Evolutionary conservation across 2,113 vertebrate species (phyloP).

Genomic region (Ptychochromis oligacanthus): DNA sequence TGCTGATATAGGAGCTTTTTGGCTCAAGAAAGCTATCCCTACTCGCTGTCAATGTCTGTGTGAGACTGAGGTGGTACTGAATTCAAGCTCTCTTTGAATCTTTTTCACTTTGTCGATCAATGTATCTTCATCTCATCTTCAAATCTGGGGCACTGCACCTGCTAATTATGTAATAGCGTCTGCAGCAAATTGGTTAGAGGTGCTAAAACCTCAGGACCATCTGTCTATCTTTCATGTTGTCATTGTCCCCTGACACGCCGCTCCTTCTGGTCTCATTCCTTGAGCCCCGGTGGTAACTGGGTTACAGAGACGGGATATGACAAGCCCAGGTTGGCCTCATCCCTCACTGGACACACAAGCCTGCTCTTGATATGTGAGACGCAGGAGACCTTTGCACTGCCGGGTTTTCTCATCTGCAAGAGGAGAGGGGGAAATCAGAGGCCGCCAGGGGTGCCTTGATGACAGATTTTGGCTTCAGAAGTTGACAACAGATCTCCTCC

Average conservation of each 20-base stretch:
- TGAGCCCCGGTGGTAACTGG: conserved; percentile 62
- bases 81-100: conserved; percentile 4
- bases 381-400: conserved; percentile 36
- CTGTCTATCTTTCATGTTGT: conserved; percentile 61
- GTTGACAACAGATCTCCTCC: background rate
- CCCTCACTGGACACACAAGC: conserved; percentile 50
- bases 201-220: conserved; percentile 61
- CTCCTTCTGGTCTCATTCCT: conserved; percentile 49
- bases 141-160: conserved; percentile 35
- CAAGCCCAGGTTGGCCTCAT: conserved; percentile 40
- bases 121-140: conserved; percentile 32
- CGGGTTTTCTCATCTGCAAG: background rate
- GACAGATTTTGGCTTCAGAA: conserved; percentile 12
- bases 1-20: conserved; percentile 23
- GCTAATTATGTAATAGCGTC: conserved; percentile 38
- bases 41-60: background rate
- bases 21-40: background rate
- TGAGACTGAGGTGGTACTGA: conserved; percentile 11
- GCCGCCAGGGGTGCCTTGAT: background rate
- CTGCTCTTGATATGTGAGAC: conserved; percentile 60
- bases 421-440: background rate
- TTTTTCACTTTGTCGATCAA: conserved; percentile 26
- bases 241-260: conserved; percentile 42
- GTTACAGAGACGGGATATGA: conserved; percentile 34
- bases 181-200: conserved; percentile 56